phyloP scores from a whole-genome alignment of 2,113 vertebrate genomes.

The Bufo bufo region DNA sequence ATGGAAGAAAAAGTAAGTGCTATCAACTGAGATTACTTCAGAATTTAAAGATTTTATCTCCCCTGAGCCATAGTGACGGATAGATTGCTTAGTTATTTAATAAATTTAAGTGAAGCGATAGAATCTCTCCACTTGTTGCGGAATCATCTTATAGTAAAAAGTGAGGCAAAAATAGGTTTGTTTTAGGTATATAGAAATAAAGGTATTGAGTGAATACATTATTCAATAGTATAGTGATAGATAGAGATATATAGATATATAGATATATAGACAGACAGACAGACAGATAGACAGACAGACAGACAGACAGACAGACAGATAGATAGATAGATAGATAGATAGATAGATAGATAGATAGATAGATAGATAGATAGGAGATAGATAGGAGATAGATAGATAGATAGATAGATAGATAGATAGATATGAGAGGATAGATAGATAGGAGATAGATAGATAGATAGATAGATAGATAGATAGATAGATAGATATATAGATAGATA shows the following conservation, averaged over 20 bases:
- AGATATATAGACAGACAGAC: neutral
- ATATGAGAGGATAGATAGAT: slow-evolving; percentile 2
- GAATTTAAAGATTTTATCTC: neutral
- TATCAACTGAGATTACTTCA: neutral
- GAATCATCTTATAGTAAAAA: neutral
- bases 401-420: slow-evolving; percentile 10
- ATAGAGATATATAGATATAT: neutral
- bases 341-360: slow-evolving; percentile 10
- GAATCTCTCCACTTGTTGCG: neutral
- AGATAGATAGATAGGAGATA: neutral
- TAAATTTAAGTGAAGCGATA: neutral
- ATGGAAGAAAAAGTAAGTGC: neutral
- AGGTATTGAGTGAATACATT: no score
- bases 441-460: neutral
- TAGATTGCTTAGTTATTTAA: neutral
- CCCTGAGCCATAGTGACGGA: neutral
- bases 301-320: neutral
- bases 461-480: slow-evolving; percentile 21
- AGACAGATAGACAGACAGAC: neutral
- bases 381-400: neutral
- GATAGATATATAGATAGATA: no score
- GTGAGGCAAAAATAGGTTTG: no score
- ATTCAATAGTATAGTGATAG: no score
- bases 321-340: neutral
- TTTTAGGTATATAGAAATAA: no score